Conservation (phyloP, 2,797 vertebrate species). For the Arrhamphus sclerolepis region DNA sequence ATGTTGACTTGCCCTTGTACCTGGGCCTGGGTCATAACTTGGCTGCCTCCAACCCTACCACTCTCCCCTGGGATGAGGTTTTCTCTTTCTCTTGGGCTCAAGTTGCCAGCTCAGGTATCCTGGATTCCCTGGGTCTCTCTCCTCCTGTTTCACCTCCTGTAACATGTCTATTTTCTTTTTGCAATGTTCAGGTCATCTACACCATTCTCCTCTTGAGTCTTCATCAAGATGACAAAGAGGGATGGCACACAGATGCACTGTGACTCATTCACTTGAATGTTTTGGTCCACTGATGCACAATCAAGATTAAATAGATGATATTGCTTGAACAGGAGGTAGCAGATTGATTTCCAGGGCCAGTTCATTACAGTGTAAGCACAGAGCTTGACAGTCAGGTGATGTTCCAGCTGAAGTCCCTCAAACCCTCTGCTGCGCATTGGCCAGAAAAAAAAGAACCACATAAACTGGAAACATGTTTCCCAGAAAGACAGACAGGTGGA, state of each 20-base stretch:
- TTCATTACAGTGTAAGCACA: conserved; percentile 72
- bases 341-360: conserved; percentile 67
- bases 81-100: conserved; percentile 74
- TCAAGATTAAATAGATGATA: conserved; percentile 75
- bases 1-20: conserved; percentile 36
- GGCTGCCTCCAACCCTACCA: conserved; percentile 42
- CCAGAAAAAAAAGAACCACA: conserved; percentile 35
- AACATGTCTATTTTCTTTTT: conserved; percentile 65
- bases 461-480: conserved; percentile 28
- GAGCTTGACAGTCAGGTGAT: conserved; percentile 66
- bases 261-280: conserved; percentile 60
- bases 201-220: conserved; percentile 63
- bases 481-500: conserved; percentile 47
- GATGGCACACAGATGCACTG: conserved; percentile 60
- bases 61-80: conserved; percentile 78
- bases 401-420: conserved; percentile 59
- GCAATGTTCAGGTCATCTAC: conserved; percentile 64
- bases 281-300: conserved; percentile 66
- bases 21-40: conserved; percentile 36
- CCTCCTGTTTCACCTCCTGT: conserved; percentile 73
- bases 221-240: conserved; percentile 68
- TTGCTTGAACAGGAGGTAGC: conserved; percentile 57
- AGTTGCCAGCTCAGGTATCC: conserved; percentile 73
- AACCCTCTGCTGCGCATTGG: conserved; percentile 43
- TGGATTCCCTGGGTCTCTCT: conserved; percentile 67